Evolutionary conservation across 2,113 vertebrate species (phyloP), one percentile per base, ranked within the genome.

Genomic region (Atlantisia rogersi): DNA sequence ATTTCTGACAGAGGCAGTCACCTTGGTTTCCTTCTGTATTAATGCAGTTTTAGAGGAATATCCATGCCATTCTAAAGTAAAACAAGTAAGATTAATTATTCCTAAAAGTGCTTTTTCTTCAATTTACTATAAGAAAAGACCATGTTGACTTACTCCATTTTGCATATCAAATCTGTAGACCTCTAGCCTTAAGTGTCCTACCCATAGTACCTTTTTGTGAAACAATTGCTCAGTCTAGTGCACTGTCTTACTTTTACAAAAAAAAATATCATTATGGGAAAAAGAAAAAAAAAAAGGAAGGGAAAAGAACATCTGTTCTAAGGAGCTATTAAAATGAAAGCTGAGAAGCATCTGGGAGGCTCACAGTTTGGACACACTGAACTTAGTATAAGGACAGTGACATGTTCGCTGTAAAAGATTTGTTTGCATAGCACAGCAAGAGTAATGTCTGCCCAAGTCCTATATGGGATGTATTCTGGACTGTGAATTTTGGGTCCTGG

Each of bases 281-380:
- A 81, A 10, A 35, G 32, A 70, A 70, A n/a, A 12, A 75, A 75
- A 74, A 60, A 5, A 80, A 64, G 9, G 40, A 32, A 12, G 12
- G 56, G 32, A 39, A 52, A 46, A 48, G 15, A 71, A 15, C 2
- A 11, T 40, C n/a, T 75, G 13, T 71, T 67, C 50, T 55, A 67
- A 40, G 22, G 28, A 89, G 9, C 9, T 84, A 48, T 82, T 82
- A 68, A 81, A 82, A 71, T 40, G 20, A 56, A 83, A 81, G 17
- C 29, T 75, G 65, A 71, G 63, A 60, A 71, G 4, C 11, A 24
- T 46, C 62, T 53, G 32, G 12, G 35, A 90, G 29, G 31, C 29
- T 76, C 56, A 35, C 0, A 1, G 20, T 16, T 12, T 63, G 22
- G 53, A n/a, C 35, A 9, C 3, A 1, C 26, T 52, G 32, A 67